Percentiles rank a stretch among this genome's conserved stretches.
phyloP scores from a whole-genome alignment of 2,113 vertebrate genomes.

The Xiphias gladius region DNA sequence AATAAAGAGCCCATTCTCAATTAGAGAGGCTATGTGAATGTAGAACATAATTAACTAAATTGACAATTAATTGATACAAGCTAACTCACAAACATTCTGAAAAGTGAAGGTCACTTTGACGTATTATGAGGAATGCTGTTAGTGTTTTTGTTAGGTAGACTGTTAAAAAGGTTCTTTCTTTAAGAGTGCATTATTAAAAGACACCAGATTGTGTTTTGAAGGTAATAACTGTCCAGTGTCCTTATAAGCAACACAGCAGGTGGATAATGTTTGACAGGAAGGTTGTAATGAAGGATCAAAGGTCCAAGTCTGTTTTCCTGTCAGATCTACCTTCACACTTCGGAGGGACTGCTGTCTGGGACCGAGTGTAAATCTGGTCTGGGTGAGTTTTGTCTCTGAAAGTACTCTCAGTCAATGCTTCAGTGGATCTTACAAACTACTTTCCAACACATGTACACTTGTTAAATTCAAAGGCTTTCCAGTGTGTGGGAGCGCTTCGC shows the following conservation, averaged over 20 bases:
- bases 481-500: background rate
- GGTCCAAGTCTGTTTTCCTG: slow-evolving; percentile 62
- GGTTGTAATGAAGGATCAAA: slow-evolving; percentile 71
- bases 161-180: background rate
- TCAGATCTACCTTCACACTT: slow-evolving; percentile 34
- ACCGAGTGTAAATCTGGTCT: slow-evolving; percentile 17
- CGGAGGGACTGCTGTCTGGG: slow-evolving; percentile 22
- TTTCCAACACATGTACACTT: slow-evolving; percentile 20
- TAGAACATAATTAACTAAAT: slow-evolving; percentile 8
- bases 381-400: slow-evolving; percentile 63
- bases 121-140: background rate
- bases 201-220: background rate
- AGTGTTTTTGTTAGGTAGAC: too few species aligned
- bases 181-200: background rate
- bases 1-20: background rate
- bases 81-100: background rate
- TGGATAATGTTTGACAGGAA: slow-evolving; percentile 84
- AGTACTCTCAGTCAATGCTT: slow-evolving; percentile 1
- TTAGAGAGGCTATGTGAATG: background rate
- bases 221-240: slow-evolving; percentile 1
- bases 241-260: slow-evolving; percentile 29
- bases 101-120: slow-evolving; percentile 4
- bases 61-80: background rate
- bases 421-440: background rate
- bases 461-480: slow-evolving; percentile 34